These are phyloP conservation scores for Paratrypauchen microcephalus DNA, from an alignment of 2,797 vertebrate genomes.

Conservation along the genomic window DNA sequence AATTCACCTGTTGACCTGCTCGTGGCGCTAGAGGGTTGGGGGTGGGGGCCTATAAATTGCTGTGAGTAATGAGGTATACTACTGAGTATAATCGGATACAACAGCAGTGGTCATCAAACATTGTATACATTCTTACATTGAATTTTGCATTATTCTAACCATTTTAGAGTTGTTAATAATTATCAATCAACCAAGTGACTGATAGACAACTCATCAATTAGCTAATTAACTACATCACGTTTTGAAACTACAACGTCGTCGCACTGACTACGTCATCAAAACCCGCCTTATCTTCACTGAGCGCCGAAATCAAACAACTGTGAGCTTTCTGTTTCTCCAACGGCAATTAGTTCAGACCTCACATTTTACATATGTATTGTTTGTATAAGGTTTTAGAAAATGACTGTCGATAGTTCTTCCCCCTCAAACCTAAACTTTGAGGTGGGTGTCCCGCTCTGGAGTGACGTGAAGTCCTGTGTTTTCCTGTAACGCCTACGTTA, in stretches of 20 bases:
- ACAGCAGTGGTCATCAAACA: conserved; percentile 5
- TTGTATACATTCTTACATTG: no score
- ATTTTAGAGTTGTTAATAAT: not conserved
- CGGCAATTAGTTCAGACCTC: not conserved
- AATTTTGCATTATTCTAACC: no score
- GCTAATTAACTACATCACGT: not conserved
- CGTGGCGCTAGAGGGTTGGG: no score
- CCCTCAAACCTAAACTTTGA: not conserved
- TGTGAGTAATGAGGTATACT: no score
- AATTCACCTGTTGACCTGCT: no score
- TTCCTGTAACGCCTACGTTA: conserved; percentile 15
- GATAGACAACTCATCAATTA: not conserved
- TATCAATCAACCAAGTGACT: not conserved
- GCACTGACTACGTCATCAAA: conserved; percentile 32
- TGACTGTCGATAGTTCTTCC: not conserved
- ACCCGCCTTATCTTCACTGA: not conserved
- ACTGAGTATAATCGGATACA: no score
- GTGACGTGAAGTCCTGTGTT: not conserved
- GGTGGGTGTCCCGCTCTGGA: not conserved
- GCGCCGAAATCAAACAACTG: conserved; percentile 52
- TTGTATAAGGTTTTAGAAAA: not conserved
- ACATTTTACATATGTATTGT: not conserved
- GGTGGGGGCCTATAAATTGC: no score
- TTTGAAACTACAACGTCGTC: conserved; percentile 10
- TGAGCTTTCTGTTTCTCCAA: no score